phyloP scores from a whole-genome alignment of 2,113 vertebrate species.

The Rhombomys opimus region DNA sequence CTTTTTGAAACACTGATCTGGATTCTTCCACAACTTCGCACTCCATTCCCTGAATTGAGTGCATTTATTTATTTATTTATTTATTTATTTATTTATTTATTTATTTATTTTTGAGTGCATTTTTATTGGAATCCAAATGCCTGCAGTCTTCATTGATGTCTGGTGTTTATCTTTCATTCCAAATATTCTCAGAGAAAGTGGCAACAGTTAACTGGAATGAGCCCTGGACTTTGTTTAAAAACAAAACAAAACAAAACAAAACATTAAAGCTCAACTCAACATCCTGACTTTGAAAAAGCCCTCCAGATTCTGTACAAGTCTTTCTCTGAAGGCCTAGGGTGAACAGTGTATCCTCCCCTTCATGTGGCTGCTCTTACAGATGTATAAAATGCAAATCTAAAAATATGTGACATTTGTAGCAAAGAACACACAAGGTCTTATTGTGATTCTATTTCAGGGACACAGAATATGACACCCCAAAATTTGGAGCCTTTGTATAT shows the following conservation, averaged over 20 bases:
- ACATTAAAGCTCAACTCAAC: neutral
- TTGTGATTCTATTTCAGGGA: neutral
- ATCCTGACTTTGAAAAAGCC: neutral
- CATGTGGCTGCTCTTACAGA: neutral
- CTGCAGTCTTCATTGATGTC: neutral
- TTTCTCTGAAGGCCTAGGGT: neutral
- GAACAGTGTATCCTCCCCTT: neutral
- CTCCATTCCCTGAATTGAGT: neutral
- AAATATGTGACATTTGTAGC: neutral
- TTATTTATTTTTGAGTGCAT: neutral
- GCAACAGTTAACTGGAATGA: neutral
- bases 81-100: no score
- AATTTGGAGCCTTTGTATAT: neutral
- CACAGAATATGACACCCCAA: neutral
- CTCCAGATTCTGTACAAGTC: neutral
- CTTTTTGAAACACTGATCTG: neutral
- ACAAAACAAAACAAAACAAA: neutral
- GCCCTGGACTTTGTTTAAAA: neutral
- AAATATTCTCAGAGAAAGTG: constrained; percentile 36
- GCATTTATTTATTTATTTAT: neutral
- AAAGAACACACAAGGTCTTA: neutral
- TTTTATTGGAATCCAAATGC: neutral
- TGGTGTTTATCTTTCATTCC: neutral
- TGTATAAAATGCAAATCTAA: neutral
- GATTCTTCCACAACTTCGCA: neutral